Base-by-base conservation (phyloP, 2,888 invertebrate genomes). In the Helicoverpa assulta region DNA sequence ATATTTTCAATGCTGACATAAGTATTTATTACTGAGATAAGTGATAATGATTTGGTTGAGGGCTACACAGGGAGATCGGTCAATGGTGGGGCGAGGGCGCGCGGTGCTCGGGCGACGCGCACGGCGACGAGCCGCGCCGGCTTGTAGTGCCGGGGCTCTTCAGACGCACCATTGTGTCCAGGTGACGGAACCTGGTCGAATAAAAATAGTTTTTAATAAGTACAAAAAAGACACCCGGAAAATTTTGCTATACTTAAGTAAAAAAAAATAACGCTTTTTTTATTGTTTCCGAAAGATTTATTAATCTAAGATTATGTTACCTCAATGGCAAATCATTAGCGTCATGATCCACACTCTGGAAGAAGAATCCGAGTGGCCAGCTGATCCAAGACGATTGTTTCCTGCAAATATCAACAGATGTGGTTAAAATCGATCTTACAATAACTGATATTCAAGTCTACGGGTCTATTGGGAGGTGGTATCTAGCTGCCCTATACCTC, bases 351-450 rank as follows among this genome's bases (percentile, higher is more conserved):
- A 97, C 97, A 82, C 97, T 97, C 91, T 98, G 98, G 92, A 98
- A 98, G 85, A 99, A 96, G 91, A 98, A 98, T 10, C 98, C 98
- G 70, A 99, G 94, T 5, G 99, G 99, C 98, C 98, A 98, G 90
- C 98, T 98, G 87, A 99, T 98, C 98, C 98, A 99, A 0, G 98
- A 98, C 19, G 97, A 96, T 88, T 93, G 95, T 80, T 97, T 97
- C 69, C 97, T 98, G 93, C 26, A 68, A 61, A 21, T 52, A 63
- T 60, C 14, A 66, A 54, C 7, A 21, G 0, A 18, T 50, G 19
- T 16, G 2, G 53, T 76, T 21, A 62, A 21, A 53, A 29, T 53
- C 47, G 7, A 10, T 10, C 33, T 18, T 3, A 3, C 51, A 40
- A 18, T 0, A 8, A 26, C 12, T 14, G 50, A 10, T 16, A 26